Conservation (phyloP, 2,113 vertebrate species). For the Callaeas wilsoni region DNA sequence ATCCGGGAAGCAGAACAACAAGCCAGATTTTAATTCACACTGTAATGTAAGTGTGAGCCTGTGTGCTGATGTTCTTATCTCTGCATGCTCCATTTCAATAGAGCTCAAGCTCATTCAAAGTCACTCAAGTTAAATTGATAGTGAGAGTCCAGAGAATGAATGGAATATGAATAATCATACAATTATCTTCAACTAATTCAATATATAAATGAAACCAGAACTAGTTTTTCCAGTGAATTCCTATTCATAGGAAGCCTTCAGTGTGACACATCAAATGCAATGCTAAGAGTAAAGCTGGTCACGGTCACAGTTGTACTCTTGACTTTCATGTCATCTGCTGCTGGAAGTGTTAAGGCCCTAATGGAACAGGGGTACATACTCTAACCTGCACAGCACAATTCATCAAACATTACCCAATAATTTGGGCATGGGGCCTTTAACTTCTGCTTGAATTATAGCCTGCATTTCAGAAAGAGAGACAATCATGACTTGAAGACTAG, state of each 20-base stretch:
- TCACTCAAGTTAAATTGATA: background rate
- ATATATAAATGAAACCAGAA: background rate
- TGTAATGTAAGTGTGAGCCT: background rate
- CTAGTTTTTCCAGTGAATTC: background rate
- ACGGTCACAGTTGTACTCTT: background rate
- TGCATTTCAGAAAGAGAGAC: background rate
- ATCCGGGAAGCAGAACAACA: background rate
- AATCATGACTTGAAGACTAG: background rate
- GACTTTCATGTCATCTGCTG: background rate
- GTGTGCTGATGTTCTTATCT: background rate
- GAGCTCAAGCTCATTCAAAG: background rate
- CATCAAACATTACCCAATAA: background rate
- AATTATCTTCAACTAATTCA: background rate
- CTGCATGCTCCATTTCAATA: background rate
- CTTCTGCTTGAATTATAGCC: background rate
- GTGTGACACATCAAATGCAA: background rate
- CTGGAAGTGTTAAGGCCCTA: background rate
- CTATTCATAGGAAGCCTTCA: background rate
- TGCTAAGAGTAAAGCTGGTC: background rate
- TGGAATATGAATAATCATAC: background rate
- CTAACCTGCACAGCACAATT: background rate
- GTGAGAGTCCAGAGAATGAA: background rate
- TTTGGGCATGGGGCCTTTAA: background rate
- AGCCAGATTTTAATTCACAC: background rate
- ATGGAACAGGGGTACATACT: background rate